phyloP scores from a whole-genome alignment of 2,113 vertebrate species.

The Monarcha castaneiventris region DNA sequence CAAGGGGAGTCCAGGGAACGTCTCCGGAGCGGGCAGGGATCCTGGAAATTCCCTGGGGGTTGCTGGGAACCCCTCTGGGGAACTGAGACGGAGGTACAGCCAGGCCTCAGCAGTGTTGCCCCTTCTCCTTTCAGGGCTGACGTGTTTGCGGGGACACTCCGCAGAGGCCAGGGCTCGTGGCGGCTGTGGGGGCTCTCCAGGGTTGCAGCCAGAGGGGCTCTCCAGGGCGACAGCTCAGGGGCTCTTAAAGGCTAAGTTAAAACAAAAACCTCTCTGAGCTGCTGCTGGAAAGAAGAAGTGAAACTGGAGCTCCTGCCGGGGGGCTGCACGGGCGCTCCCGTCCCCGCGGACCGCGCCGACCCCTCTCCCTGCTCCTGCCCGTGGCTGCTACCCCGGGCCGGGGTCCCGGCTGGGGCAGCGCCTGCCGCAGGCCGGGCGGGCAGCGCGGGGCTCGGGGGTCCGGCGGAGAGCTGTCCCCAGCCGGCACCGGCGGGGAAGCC shows the following conservation, averaged over 20 bases:
- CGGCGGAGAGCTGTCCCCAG: background rate
- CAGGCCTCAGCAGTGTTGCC: accelerated
- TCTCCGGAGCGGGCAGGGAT: background rate
- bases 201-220: background rate
- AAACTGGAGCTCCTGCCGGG: background rate
- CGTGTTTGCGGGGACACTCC: background rate
- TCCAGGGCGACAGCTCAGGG: background rate
- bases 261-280: background rate
- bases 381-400: too few species aligned
- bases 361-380: background rate
- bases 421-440: too few species aligned
- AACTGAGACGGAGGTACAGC: background rate
- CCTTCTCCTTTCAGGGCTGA: background rate
- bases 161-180: background rate
- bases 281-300: background rate
- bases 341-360: accelerated
- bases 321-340: background rate
- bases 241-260: background rate
- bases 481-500: background rate
- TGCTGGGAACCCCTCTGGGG: background rate
- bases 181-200: background rate
- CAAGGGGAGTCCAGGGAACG: background rate
- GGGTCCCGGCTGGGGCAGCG: too few species aligned
- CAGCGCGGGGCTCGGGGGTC: too few species aligned
- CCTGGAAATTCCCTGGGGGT: background rate